These are phyloP conservation scores for Philypnodon macrostomus DNA, from an alignment of 2,797 vertebrate genomes.

Conservation along the genomic window DNA sequence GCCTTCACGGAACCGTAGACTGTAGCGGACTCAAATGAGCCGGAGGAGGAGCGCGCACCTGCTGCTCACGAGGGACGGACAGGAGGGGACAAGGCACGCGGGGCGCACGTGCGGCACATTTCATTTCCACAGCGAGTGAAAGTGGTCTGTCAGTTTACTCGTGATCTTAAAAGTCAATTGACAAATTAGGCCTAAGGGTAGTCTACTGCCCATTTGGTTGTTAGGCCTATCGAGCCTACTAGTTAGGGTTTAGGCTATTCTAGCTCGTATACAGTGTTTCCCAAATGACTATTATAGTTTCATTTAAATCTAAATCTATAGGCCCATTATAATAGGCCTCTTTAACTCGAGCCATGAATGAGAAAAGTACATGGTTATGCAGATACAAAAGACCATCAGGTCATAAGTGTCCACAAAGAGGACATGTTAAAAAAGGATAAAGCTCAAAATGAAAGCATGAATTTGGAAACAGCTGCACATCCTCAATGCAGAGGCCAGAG, in stretches of 20 bases:
- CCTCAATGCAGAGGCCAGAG: conserved; percentile 56
- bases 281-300: too few species aligned
- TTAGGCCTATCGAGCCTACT: too few species aligned
- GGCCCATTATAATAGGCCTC: too few species aligned
- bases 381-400: conserved; percentile 57
- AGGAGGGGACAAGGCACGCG: conserved; percentile 10
- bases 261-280: too few species aligned
- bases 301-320: too few species aligned
- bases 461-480: conserved; percentile 80
- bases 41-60: conserved; percentile 49
- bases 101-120: conserved; percentile 7
- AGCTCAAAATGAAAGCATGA: conserved; percentile 75
- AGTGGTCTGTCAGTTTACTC: not conserved
- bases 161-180: too few species aligned
- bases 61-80: conserved; percentile 23
- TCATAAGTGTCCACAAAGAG: conserved; percentile 51
- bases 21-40: conserved; percentile 6
- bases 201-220: too few species aligned
- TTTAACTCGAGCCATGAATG: conserved; percentile 28
- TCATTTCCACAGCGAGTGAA: conserved; percentile 15
- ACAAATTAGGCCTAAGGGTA: too few species aligned
- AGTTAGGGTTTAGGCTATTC: too few species aligned
- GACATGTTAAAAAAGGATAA: conserved; percentile 39
- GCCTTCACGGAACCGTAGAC: not conserved
- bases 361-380: conserved; percentile 44